These are phyloP conservation scores for Hyles vespertilio DNA, from an alignment of 1,140 invertebrate genomes.

Conservation along the genomic window DNA sequence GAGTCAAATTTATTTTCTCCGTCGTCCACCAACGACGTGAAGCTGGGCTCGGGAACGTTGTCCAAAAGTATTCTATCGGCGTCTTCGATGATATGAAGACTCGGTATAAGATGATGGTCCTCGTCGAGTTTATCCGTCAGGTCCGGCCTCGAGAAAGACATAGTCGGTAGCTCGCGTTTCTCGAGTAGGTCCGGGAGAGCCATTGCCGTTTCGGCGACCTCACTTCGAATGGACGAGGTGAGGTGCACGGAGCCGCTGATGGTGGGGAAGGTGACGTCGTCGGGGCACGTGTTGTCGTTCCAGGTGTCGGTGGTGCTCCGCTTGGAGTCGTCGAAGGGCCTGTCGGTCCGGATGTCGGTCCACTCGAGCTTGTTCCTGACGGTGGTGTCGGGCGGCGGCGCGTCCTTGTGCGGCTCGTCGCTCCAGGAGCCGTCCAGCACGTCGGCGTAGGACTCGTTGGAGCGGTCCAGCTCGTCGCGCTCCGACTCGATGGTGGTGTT, in stretches of 20 bases:
- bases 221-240: constrained; percentile 81
- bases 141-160: constrained; percentile 49
- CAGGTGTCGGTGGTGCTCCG: constrained; percentile 77
- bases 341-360: constrained; percentile 2
- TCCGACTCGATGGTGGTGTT: constrained; percentile 55
- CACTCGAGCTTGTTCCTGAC: neutral
- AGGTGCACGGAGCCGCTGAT: constrained; percentile 84
- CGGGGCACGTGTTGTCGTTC: constrained; percentile 85
- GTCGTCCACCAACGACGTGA: constrained; percentile 48
- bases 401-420: constrained; percentile 30
- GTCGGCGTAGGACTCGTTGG: constrained; percentile 70
- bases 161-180: constrained; percentile 45
- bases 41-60: constrained; percentile 49
- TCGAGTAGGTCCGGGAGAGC: constrained; percentile 65
- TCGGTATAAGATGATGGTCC: constrained; percentile 11
- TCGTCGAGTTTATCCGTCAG: constrained; percentile 52
- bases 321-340: constrained; percentile 31
- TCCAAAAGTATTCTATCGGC: constrained; percentile 39
- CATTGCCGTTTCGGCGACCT: constrained; percentile 54
- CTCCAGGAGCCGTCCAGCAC: constrained; percentile 53
- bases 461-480: constrained; percentile 57
- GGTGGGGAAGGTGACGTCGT: constrained; percentile 86
- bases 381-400: constrained; percentile 32
- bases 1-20: constrained; percentile 56
- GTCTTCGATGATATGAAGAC: constrained; percentile 22